Evolutionary conservation across 2,888 invertebrate genomes (phyloP).

Genomic region (Stictocephala bisonia): DNA sequence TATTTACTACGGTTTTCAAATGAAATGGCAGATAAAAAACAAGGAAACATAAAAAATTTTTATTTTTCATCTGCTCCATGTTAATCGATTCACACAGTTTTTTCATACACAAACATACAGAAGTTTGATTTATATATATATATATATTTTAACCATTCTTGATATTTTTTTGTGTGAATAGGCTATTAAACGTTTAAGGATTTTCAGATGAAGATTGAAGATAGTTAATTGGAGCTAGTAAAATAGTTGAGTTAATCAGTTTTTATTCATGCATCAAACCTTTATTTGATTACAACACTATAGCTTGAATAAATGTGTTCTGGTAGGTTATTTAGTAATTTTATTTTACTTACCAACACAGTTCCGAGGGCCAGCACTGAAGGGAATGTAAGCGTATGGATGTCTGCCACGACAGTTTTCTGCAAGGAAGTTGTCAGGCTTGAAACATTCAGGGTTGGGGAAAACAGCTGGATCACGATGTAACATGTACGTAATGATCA

Average conservation of each 20-base stretch:
- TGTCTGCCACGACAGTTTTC: slow-evolving; percentile 64
- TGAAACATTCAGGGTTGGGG: slow-evolving; percentile 66
- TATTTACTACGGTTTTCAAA: too few relatives aligned
- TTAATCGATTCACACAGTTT: too few relatives aligned
- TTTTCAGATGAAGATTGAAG: slow-evolving; percentile 51
- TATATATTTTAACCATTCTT: too few relatives aligned
- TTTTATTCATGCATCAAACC: not conserved
- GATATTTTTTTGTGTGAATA: too few relatives aligned
- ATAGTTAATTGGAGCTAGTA: not conserved
- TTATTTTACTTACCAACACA: slow-evolving; percentile 62
- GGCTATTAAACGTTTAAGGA: too few relatives aligned
- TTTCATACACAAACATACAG: too few relatives aligned
- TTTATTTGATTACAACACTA: not conserved
- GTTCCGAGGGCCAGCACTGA: slow-evolving; percentile 64
- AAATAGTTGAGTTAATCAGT: not conserved
- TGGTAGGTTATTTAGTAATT: not conserved
- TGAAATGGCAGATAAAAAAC: too few relatives aligned
- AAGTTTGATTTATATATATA: too few relatives aligned
- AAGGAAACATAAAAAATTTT: too few relatives aligned
- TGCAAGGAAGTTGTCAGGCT: slow-evolving; percentile 67
- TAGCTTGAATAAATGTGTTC: too few relatives aligned
- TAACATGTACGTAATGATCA: slow-evolving; percentile 63
- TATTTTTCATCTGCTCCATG: too few relatives aligned
- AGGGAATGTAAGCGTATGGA: slow-evolving; percentile 64
- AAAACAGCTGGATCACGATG: slow-evolving; percentile 65